These are phyloP conservation scores for Anthoscopus minutus DNA, from an alignment of 2,113 vertebrate species.

Conservation along the genomic window DNA sequence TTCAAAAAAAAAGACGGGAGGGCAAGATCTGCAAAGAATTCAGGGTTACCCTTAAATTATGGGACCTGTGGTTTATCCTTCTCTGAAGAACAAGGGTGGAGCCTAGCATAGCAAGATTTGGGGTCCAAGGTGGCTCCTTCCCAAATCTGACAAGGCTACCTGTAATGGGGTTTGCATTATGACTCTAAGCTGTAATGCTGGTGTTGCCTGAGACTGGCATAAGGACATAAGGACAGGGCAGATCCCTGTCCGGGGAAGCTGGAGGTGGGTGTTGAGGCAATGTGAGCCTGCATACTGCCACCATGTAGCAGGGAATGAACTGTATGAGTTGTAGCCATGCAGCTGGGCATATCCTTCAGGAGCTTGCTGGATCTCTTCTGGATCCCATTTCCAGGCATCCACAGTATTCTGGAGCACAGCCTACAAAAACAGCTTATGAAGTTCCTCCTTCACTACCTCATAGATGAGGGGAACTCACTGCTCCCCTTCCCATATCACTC, in stretches of 20 bases:
- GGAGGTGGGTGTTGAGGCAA: neutral
- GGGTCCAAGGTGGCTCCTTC: neutral
- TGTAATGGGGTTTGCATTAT: neutral
- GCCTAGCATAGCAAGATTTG: fast-evolving
- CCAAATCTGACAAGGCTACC: neutral
- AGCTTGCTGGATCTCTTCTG: neutral
- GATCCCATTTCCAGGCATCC: neutral
- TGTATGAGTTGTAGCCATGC: neutral
- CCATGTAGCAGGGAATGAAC: neutral
- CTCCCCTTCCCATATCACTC: neutral
- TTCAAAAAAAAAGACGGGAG: neutral
- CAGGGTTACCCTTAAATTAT: neutral
- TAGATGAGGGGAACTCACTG: fast-evolving
- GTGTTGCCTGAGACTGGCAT: neutral
- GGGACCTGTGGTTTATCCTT: neutral
- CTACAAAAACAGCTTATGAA: neutral
- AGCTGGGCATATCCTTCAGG: neutral
- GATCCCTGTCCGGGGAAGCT: neutral
- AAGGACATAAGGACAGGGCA: neutral
- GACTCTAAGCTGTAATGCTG: neutral
- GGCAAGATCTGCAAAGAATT: neutral
- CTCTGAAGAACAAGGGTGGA: neutral
- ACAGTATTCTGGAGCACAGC: neutral
- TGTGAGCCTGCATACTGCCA: neutral
- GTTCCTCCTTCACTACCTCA: neutral